phyloP scores from a whole-genome alignment of 2,797 vertebrate genomes.

The Podarcis lilfordi region DNA sequence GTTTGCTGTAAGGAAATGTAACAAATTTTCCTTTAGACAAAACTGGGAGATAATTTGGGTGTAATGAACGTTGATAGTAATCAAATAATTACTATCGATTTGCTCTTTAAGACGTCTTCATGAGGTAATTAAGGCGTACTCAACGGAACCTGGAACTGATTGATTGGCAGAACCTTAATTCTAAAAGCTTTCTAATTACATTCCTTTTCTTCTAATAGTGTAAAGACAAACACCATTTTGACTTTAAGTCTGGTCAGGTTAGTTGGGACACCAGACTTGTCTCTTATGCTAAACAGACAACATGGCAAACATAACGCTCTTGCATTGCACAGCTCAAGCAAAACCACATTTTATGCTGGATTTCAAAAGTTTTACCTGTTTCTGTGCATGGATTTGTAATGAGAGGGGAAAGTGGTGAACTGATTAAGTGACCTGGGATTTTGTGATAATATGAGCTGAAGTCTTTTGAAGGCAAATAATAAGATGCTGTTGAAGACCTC shows the following conservation, averaged over 20 bases:
- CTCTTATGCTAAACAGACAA: slow-evolving; percentile 50
- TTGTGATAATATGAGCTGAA: neutral
- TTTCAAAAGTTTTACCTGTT: neutral
- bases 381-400: neutral
- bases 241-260: slow-evolving; percentile 69
- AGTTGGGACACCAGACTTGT: slow-evolving; percentile 52
- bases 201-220: slow-evolving; percentile 73
- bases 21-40: slow-evolving; percentile 66
- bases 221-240: slow-evolving; percentile 72
- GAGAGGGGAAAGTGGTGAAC: neutral
- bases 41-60: slow-evolving; percentile 73
- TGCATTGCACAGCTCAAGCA: slow-evolving; percentile 50
- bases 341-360: slow-evolving; percentile 34
- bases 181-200: slow-evolving; percentile 75
- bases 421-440: neutral
- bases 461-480: slow-evolving; percentile 7
- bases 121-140: slow-evolving; percentile 76
- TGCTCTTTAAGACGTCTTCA: slow-evolving; percentile 78
- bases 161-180: slow-evolving; percentile 74
- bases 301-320: slow-evolving; percentile 45
- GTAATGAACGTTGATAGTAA: slow-evolving; percentile 81
- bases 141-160: slow-evolving; percentile 75
- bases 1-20: slow-evolving; percentile 58
- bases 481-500: neutral
- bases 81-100: slow-evolving; percentile 81